Percentiles rank a stretch among this genome's conserved stretches.
These are phyloP conservation scores for Tachyglossus aculeatus DNA, from an alignment of 2,797 vertebrate species.

Conservation along the genomic window DNA sequence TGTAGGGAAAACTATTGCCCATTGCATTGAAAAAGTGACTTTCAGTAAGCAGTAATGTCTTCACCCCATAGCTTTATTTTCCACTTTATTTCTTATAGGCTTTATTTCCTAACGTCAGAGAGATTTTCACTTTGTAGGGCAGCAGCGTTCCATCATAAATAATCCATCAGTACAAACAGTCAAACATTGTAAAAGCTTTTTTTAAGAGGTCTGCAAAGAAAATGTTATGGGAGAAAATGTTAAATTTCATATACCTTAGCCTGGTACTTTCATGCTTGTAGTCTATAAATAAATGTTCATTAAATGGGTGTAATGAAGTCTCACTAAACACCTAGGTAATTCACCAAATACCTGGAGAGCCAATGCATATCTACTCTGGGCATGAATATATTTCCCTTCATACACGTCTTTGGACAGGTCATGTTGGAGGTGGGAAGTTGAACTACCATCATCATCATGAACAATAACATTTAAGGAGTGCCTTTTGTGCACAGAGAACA, in stretches of 20 bases:
- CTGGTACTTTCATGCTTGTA: conserved; percentile 2
- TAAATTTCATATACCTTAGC: neutral
- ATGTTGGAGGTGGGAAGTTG: no score
- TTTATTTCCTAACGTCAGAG: neutral
- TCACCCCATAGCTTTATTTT: neutral
- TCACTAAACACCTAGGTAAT: neutral
- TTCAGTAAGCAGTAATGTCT: neutral
- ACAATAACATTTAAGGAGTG: no score
- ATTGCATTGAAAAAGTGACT: neutral
- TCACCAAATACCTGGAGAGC: no score
- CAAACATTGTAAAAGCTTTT: neutral
- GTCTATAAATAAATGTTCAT: conserved; percentile 10
- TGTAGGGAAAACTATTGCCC: conserved; percentile 5
- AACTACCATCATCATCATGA: no score
- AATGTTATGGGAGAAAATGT: conserved; percentile 3
- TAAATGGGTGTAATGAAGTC: conserved; percentile 7
- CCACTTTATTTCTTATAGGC: neutral
- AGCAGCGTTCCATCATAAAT: conserved; percentile 1
- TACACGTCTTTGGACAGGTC: no score
- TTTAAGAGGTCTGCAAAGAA: conserved; percentile 11
- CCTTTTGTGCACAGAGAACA: no score
- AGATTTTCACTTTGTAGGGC: neutral
- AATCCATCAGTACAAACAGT: neutral
- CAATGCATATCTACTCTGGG: no score
- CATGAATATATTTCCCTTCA: no score